These are phyloP conservation scores for Meteorus colon DNA, from an alignment of 2,888 invertebrate genomes.

Conservation along the genomic window DNA sequence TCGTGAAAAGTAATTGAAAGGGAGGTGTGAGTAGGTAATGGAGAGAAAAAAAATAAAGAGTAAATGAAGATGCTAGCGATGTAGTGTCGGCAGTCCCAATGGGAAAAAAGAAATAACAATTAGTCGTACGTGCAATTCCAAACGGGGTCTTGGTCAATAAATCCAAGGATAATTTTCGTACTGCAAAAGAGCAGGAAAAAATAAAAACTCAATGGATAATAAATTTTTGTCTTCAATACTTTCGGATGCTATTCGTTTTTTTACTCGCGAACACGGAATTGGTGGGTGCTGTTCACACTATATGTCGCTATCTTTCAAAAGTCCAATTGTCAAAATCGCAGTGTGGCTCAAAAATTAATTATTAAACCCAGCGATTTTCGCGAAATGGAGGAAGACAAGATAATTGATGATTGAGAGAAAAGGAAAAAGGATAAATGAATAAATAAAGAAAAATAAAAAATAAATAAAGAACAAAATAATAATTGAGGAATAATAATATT, in stretches of 20 bases:
- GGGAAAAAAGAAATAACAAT: slow-evolving; percentile 9
- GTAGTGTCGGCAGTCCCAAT: slow-evolving; percentile 60
- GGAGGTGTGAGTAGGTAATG: neutral
- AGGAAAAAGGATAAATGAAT: slow-evolving; percentile 27
- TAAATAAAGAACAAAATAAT: slow-evolving; percentile 41
- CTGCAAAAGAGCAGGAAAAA: slow-evolving; percentile 19
- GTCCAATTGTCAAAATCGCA: slow-evolving; percentile 34
- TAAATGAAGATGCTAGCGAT: slow-evolving; percentile 56
- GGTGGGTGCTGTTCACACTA: slow-evolving; percentile 58
- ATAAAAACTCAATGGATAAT: slow-evolving; percentile 1
- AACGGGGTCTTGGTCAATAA: slow-evolving; percentile 34
- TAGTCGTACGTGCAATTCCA: slow-evolving; percentile 32
- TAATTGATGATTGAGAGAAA: slow-evolving; percentile 53
- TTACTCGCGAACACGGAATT: slow-evolving; percentile 52
- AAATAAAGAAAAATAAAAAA: slow-evolving; percentile 32
- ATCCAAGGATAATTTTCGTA: slow-evolving; percentile 31
- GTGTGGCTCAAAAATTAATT: slow-evolving; percentile 29
- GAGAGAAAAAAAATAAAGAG: slow-evolving; percentile 41
- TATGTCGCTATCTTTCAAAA: slow-evolving; percentile 54
- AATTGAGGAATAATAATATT: slow-evolving; percentile 57
- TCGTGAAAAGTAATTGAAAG: neutral
- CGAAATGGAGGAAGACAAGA: neutral
- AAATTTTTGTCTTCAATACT: slow-evolving; percentile 36
- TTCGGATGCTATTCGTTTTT: slow-evolving; percentile 27
- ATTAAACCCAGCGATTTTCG: slow-evolving; percentile 44